Base-by-base conservation (phyloP, 1,140 invertebrate species). In the Uloborus diversus region DNA sequence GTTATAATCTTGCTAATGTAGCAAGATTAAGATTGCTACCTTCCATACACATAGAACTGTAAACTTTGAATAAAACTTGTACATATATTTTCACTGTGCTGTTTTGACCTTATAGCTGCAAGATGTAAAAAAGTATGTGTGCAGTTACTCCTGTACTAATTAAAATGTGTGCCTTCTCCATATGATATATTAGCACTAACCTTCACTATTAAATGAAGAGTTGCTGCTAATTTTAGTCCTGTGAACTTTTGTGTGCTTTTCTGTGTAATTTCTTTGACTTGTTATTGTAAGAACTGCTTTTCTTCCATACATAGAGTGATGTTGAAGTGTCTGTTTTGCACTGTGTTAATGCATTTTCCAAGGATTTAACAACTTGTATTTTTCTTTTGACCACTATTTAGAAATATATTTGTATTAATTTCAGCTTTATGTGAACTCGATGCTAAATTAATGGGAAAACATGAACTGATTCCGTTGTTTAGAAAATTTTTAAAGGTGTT, bases 161-260 rank as follows among this genome's bases (percentile, higher is more conserved):
- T 70, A 70, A 70, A 73, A 73, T 73, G 69, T 73, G 69, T 73
- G 69, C 69, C 69, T 73, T 73, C 69, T 73, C 69, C 69, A 73
- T 73, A 59, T 61, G 28, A 73, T 70, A 53, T 51, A 73, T 59
- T 73, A 73, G 69, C 69, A 73, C 69, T 61, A 53, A 59, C 53
- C 47, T 69, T 69, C 32, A 33, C 42, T 14, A 33, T 23, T 61
- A 47, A 53, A 59, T 53, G 53, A 42, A 73, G 37, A 23, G 49
- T 53, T 53, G 68, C 32, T 69, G 69, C 53, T 73, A 20, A 73
- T 61, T 73, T 73, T 73, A 61, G 69, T 47, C 9, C 51, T 70
- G 51, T 70, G 68, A 70, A 70, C 30, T 70, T n/a, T n/a, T 70
- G 51, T 70, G 27, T 61, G 64, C 64, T 66, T 49, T 66, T 66